phyloP scores from a whole-genome alignment of 1,140 invertebrate genomes.

The Pissodes strobi region DNA sequence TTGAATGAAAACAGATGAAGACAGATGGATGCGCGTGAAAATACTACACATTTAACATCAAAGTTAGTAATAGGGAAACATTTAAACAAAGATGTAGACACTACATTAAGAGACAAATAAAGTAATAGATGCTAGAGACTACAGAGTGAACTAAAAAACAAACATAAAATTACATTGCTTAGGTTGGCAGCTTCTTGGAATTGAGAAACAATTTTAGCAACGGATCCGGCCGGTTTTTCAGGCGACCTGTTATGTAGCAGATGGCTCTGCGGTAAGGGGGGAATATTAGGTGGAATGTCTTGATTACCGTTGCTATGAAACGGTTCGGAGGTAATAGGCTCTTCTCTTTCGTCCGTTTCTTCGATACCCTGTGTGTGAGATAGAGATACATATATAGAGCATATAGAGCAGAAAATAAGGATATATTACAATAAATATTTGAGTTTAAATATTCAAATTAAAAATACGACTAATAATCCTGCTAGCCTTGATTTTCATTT shows the following conservation, averaged over 20 bases:
- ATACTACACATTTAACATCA: no score
- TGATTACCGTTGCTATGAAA: constrained; percentile 34
- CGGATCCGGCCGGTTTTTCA: constrained; percentile 41
- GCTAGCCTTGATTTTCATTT: no score
- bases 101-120: not conserved
- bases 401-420: not conserved
- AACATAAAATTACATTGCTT: constrained; percentile 47
- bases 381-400: constrained; percentile 8
- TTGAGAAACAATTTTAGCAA: constrained; percentile 55
- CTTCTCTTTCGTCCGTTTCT: constrained; percentile 46
- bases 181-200: constrained; percentile 51
- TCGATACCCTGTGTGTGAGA: constrained; percentile 48
- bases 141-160: constrained; percentile 17
- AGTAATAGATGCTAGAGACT: not conserved
- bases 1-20: no score
- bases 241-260: constrained; percentile 45
- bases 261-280: constrained; percentile 54
- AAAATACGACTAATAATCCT: no score
- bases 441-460: no score
- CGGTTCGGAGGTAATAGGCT: constrained; percentile 30
- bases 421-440: no score
- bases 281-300: constrained; percentile 52
- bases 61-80: no score
- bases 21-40: no score
- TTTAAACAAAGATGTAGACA: no score